Evolutionary conservation across 2,888 invertebrate species (phyloP).

Genomic region (Temnothorax unifasciatus): DNA sequence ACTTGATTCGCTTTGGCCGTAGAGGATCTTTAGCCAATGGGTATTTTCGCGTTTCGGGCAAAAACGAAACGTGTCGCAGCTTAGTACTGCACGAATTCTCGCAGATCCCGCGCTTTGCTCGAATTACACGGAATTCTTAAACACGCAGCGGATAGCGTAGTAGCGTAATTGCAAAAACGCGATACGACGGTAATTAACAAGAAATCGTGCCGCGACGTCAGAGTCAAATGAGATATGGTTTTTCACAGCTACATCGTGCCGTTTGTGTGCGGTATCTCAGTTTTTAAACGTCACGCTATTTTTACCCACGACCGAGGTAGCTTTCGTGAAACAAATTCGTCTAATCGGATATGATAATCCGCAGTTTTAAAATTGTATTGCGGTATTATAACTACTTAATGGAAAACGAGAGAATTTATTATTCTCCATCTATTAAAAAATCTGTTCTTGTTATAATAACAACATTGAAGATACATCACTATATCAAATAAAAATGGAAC

Average conservation of each 20-base stretch:
- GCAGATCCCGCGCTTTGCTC: background rate
- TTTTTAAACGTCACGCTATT: conserved; percentile 23
- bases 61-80: conserved; percentile 29
- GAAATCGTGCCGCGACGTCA: conserved; percentile 35
- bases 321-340: background rate
- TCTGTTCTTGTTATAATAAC: background rate
- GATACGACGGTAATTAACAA: conserved; percentile 47
- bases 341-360: background rate
- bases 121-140: conserved; percentile 47
- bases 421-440: background rate
- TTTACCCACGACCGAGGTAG: background rate
- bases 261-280: background rate
- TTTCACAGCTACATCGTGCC: conserved; percentile 1
- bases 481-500: background rate
- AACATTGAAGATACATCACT: background rate
- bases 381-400: background rate
- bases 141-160: conserved; percentile 5
- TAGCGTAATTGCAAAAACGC: conserved; percentile 47
- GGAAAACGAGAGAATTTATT: background rate
- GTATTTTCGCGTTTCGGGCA: background rate
- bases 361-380: background rate
- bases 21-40: conserved; percentile 38
- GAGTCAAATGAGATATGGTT: conserved; percentile 56
- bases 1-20: conserved; percentile 58
- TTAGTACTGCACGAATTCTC: conserved; percentile 23